Percentiles rank a stretch among this genome's conserved stretches.
phyloP scores from a whole-genome alignment of 2,797 vertebrate genomes.

The Hemibagrus guttatus region DNA sequence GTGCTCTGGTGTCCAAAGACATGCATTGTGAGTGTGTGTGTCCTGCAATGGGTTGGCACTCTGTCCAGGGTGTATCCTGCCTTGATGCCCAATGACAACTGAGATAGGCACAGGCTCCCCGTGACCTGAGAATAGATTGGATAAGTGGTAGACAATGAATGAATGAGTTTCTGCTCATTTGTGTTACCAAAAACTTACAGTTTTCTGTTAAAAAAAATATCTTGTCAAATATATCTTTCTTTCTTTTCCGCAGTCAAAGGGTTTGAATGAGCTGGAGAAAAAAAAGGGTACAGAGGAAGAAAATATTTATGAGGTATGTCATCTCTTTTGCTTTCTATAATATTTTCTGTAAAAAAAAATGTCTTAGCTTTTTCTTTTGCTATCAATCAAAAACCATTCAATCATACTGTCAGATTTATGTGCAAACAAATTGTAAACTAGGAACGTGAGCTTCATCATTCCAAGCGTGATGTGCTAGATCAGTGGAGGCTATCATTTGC shows the following conservation, averaged over 20 bases:
- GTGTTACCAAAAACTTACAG: neutral
- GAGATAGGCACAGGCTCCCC: no score
- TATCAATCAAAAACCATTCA: no score
- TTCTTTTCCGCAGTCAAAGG: constrained; percentile 62
- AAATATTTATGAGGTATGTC: constrained; percentile 79
- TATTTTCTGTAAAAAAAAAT: neutral
- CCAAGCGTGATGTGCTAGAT: neutral
- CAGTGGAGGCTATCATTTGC: neutral
- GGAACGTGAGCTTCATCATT: neutral
- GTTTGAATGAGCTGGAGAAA: constrained; percentile 58
- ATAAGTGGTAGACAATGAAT: no score
- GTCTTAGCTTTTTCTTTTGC: no score
- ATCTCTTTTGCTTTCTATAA: neutral
- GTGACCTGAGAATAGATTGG: no score
- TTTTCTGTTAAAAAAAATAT: neutral
- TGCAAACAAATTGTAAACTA: neutral
- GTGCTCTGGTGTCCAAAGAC: no score
- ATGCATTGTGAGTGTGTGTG: no score
- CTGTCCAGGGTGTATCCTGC: no score
- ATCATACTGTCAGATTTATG: neutral
- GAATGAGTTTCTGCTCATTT: neutral
- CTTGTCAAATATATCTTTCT: neutral
- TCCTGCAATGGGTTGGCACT: no score
- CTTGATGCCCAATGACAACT: no score
- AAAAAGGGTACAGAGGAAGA: constrained; percentile 69